A percentile compares a stretch with the other conserved stretches of the same genome.
Conservation (phyloP, 2,113 vertebrate genomes). For the Tragelaphus strepsiceros region DNA sequence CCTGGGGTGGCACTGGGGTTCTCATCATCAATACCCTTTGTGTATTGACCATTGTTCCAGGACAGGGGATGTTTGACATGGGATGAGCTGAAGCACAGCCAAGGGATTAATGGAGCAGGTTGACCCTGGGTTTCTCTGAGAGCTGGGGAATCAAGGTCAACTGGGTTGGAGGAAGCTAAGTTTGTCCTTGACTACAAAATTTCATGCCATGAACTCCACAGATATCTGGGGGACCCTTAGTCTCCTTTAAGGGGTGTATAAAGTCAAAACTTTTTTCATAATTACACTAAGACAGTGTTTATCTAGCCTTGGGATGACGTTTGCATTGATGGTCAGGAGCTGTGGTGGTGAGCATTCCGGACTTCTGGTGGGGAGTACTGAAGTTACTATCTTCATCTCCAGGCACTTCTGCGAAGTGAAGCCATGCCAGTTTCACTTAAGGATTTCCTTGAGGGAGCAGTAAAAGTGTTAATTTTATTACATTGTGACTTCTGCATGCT, state of each 20-base stretch:
- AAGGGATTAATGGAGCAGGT: fast-evolving
- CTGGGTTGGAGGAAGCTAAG: too few relatives aligned
- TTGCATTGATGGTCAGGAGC: fast-evolving
- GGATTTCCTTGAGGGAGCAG: not conserved
- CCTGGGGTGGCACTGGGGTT: fast-evolving
- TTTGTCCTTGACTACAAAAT: fast-evolving
- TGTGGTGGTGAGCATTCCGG: fast-evolving
- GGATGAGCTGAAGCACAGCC: fast-evolving
- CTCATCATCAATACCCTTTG: not conserved
- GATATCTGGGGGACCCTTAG: fast-evolving
- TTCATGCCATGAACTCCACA: fast-evolving
- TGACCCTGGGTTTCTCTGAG: not conserved
- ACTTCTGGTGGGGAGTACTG: fast-evolving
- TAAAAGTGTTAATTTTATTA: fast-evolving
- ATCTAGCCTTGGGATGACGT: fast-evolving
- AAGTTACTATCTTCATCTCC: fast-evolving
- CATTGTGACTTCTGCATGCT: not conserved
- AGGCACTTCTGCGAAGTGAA: fast-evolving
- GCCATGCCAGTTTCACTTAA: fast-evolving
- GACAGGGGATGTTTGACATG: fast-evolving
- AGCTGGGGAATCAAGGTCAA: not conserved
- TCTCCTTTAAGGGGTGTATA: not conserved
- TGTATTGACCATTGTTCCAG: fast-evolving
- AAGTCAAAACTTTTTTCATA: not conserved
- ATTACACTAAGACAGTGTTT: fast-evolving